Evolutionary conservation across 2,888 invertebrate species (phyloP).

Genomic region (Xestia c-nigrum): DNA sequence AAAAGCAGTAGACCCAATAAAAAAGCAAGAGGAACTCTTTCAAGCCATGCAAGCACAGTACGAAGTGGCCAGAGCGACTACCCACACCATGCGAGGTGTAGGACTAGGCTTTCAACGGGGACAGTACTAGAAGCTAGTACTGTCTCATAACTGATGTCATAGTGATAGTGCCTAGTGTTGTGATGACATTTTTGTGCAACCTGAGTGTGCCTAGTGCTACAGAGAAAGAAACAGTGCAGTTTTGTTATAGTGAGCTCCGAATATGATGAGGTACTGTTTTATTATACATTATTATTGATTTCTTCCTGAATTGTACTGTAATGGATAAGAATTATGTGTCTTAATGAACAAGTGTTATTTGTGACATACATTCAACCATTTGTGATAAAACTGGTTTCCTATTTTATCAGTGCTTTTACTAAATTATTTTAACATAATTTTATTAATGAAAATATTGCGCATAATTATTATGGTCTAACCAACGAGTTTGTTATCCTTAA

Average conservation of each 20-base stretch:
- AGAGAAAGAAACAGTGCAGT: neutral
- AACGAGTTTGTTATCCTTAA: neutral
- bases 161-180: slow-evolving; percentile 51
- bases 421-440: neutral
- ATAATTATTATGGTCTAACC: neutral
- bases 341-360: neutral
- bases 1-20: slow-evolving; percentile 90
- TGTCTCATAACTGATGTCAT: slow-evolving; percentile 6
- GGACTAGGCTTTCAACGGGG: slow-evolving; percentile 94
- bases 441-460: neutral
- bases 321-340: neutral
- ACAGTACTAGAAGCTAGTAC: slow-evolving; percentile 75
- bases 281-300: slow-evolving; percentile 15
- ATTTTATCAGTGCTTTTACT: neutral
- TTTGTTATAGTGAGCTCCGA: slow-evolving; percentile 16
- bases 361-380: neutral
- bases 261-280: slow-evolving; percentile 8
- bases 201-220: slow-evolving; percentile 24
- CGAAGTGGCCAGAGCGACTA: slow-evolving; percentile 98
- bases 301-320: neutral
- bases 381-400: neutral
- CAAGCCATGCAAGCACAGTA: slow-evolving; percentile 98
- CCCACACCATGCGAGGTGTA: slow-evolving; percentile 98
- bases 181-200: slow-evolving; percentile 26
- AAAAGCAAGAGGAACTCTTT: slow-evolving; percentile 96